Conservation (phyloP, 1,140 invertebrate species). For the Drosophila oshimai region DNA sequence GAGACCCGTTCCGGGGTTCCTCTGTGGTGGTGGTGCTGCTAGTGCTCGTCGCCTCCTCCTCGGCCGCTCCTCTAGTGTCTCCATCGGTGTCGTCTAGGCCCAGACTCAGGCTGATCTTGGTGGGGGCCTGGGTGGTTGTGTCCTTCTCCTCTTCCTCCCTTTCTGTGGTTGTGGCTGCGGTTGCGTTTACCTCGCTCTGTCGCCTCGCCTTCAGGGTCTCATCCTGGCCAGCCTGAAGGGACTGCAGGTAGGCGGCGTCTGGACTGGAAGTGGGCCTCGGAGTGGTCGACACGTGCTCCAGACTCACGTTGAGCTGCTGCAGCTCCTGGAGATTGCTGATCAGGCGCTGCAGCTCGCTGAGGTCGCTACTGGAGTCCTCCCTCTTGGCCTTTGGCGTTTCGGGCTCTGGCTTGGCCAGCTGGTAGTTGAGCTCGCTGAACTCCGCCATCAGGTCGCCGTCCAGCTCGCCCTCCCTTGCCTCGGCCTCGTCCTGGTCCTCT, state of each 20-base stretch:
- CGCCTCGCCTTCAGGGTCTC: constrained; percentile 53
- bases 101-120: constrained; percentile 50
- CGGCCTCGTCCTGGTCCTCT: not conserved
- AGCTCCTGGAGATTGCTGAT: constrained; percentile 76
- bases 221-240: constrained; percentile 31
- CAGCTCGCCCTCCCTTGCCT: constrained; percentile 37
- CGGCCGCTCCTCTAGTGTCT: constrained; percentile 1
- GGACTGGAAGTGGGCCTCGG: not conserved
- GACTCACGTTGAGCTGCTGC: constrained; percentile 82
- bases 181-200: constrained; percentile 45
- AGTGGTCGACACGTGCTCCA: constrained; percentile 50
- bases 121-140: constrained; percentile 46
- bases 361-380: constrained; percentile 17
- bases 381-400: not conserved
- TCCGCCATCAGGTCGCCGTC: constrained; percentile 74
- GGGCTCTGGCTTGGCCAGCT: constrained; percentile 65
- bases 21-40: constrained; percentile 48
- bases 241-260: constrained; percentile 64
- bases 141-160: not conserved
- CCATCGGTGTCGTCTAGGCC: constrained; percentile 29
- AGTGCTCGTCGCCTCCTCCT: not conserved
- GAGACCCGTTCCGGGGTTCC: constrained; percentile 68
- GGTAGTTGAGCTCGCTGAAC: constrained; percentile 76
- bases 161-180: not conserved
- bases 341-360: constrained; percentile 74